Evolutionary conservation across 2,113 vertebrate genomes (phyloP), one percentile per base, ranked within the genome.

Genomic region (Calonectris borealis): DNA sequence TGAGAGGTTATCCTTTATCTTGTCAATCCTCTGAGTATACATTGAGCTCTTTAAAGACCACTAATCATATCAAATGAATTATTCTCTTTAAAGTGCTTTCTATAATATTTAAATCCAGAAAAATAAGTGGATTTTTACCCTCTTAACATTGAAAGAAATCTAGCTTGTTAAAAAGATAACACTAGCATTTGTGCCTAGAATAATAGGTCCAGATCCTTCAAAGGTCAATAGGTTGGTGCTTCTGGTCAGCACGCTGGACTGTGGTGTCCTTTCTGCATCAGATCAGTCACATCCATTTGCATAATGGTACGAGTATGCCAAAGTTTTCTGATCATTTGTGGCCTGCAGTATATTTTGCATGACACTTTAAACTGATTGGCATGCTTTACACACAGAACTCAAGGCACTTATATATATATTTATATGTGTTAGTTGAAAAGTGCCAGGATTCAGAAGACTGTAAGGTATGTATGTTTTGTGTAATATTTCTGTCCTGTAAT

Each of bases 251-350:
- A 44, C 15, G 20, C 36, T 60, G 71, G 26, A 29, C 57, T 70
- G 7, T 22, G 27, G 3, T 75, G 51, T 61, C 52, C 40, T 29
- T 61, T 68, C 31, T 78, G 34, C n/a, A 75, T 49, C 34, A 18
- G 40, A 54, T 83, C 40, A 13, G 6, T 26, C 12, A 1, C 57
- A 44, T 16, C 36, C 11, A 2, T 68, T 48, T 71, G 62, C 48
- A 13, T 19, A 4, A 38, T 1, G 2, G 12, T 16, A 17, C 1
- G 4, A 44, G 11, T 16, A 8, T 22, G 8, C 3, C 60, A 6
- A 11, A 52, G 3, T 12, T 42, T 51, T 40, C 3, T 54, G 48
- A 46, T 46, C 18, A 2, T 36, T 64, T 60, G 20, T n/a, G 26
- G n/a, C 16, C 19, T 36, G 17, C 29, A 42, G 14, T 24, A 6